Conservation (phyloP, 1,140 invertebrate species). For the Saxidomus purpurata region DNA sequence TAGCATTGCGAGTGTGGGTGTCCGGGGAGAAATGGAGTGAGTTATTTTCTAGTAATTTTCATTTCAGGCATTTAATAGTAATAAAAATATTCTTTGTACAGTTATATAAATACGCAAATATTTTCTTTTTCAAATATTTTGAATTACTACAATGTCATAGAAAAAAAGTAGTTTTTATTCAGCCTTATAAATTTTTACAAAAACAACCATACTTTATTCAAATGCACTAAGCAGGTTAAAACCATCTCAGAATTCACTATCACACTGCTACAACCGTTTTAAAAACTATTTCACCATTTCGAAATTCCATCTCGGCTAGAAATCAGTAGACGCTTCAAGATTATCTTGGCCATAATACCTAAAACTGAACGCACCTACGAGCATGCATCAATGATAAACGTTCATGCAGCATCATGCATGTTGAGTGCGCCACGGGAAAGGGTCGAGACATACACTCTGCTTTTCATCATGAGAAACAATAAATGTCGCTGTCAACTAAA, state of each 20-base stretch:
- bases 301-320: not conserved
- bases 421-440: conserved; percentile 32
- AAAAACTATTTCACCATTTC: conserved; percentile 19
- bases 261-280: not conserved
- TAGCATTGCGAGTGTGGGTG: too few relatives aligned
- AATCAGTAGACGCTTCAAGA: conserved; percentile 23
- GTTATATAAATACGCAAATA: too few relatives aligned
- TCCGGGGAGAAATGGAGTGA: too few relatives aligned
- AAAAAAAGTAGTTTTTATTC: too few relatives aligned
- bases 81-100: too few relatives aligned
- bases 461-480: conserved; percentile 41
- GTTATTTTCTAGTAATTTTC: too few relatives aligned
- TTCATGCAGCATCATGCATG: conserved; percentile 36
- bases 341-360: not conserved
- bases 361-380: not conserved
- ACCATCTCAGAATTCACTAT: not conserved
- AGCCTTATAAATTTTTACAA: conserved; percentile 3
- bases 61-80: too few relatives aligned
- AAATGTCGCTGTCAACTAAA: conserved; percentile 44
- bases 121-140: too few relatives aligned
- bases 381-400: conserved; percentile 36
- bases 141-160: too few relatives aligned
- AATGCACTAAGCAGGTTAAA: conserved; percentile 7
- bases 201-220: not conserved
- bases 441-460: conserved; percentile 31